These are phyloP conservation scores for Musca domestica DNA, from an alignment of 1,140 invertebrate species.

Conservation along the genomic window DNA sequence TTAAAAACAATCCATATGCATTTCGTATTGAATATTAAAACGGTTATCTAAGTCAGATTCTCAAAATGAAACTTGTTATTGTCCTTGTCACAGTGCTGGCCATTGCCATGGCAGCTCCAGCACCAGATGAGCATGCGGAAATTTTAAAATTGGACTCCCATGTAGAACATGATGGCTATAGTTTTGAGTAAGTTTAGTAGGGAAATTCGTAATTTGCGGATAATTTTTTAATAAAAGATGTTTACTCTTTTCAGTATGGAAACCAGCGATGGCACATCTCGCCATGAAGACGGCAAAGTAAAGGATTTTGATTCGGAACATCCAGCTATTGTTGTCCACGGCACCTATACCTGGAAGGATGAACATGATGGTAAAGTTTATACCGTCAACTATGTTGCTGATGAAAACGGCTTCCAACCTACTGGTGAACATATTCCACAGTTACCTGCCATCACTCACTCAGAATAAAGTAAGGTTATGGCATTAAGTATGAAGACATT, in stretches of 20 bases:
- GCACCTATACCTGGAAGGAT: conserved; percentile 62
- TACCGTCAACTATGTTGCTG: conserved; percentile 63
- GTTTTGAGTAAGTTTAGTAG: conserved; percentile 36
- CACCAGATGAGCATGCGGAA: conserved; percentile 10
- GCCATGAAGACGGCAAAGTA: conserved; percentile 63
- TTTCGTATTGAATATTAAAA: neutral
- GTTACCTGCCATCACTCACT: neutral
- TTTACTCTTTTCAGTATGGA: conserved; percentile 57
- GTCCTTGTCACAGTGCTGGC: conserved; percentile 39
- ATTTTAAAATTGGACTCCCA: conserved; percentile 39
- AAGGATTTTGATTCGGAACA: conserved; percentile 60
- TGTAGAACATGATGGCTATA: conserved; percentile 46
- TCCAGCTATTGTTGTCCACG: conserved; percentile 59
- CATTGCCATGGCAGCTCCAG: conserved; percentile 28
- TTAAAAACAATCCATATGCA: too few species aligned
- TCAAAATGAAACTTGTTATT: conserved; percentile 45
- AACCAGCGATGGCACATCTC: conserved; percentile 68
- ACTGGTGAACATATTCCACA: conserved; percentile 34
- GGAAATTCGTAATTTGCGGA: too few species aligned
- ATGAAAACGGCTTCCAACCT: conserved; percentile 40
- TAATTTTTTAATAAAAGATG: neutral
- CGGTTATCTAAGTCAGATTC: neutral
- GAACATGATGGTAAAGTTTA: conserved; percentile 63
- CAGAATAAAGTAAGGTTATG: too few species aligned
- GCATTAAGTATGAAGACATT: too few species aligned